These are phyloP conservation scores for Nannobrachium achirus DNA, from an alignment of 2,113 vertebrate genomes.

Conservation along the genomic window DNA sequence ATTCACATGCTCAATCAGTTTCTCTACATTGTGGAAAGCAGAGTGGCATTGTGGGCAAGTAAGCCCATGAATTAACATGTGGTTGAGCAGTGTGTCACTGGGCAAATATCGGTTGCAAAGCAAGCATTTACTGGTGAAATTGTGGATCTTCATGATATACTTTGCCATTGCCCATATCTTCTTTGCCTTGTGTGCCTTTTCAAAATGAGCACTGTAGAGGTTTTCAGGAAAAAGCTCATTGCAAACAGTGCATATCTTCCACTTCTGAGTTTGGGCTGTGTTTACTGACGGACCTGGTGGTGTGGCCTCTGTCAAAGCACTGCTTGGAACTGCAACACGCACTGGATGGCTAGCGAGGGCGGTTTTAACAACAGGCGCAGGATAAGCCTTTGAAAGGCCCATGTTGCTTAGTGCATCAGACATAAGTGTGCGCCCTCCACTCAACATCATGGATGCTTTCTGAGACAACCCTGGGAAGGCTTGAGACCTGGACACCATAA, in stretches of 20 bases:
- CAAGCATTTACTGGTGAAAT: slow-evolving; percentile 98
- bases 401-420: slow-evolving; percentile 86
- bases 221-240: slow-evolving; percentile 98
- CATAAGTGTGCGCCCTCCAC: slow-evolving; percentile 80
- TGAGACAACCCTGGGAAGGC: slow-evolving; percentile 81
- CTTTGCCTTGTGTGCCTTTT: slow-evolving; percentile 96
- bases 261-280: slow-evolving; percentile 94
- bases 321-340: slow-evolving; percentile 77
- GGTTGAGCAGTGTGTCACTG: slow-evolving; percentile 95
- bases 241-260: slow-evolving; percentile 99
- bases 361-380: slow-evolving; percentile 82
- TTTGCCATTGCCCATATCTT: slow-evolving; percentile 96
- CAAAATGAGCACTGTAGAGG: slow-evolving; percentile 94
- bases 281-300: slow-evolving; percentile 56
- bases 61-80: slow-evolving; percentile 97
- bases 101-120: slow-evolving; percentile 97
- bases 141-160: slow-evolving; percentile 99
- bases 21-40: slow-evolving; percentile 95
- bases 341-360: slow-evolving; percentile 77
- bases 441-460: slow-evolving; percentile 80
- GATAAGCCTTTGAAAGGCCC: slow-evolving; percentile 88
- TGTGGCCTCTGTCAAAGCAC: slow-evolving; percentile 42
- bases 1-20: slow-evolving; percentile 91
- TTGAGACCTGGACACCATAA: slow-evolving; percentile 86
- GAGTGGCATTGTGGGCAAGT: slow-evolving; percentile 95